These are phyloP conservation scores for Vultur gryphus DNA, from an alignment of 2,797 vertebrate genomes.

Conservation along the genomic window DNA sequence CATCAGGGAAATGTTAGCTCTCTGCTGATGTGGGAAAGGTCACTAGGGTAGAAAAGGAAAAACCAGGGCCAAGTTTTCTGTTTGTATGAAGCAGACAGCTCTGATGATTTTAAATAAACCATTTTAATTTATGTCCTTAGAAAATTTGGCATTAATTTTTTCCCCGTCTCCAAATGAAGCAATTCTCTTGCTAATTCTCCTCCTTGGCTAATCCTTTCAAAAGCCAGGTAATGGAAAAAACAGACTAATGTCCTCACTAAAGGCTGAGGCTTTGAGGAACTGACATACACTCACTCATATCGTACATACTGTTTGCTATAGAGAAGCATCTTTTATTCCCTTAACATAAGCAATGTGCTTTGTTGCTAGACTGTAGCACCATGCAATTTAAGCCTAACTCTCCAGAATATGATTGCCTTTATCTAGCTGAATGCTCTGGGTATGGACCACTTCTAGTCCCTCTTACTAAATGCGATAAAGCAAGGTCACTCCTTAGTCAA, in stretches of 20 bases:
- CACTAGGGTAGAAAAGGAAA: background rate
- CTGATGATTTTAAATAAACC: background rate
- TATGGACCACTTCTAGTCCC: background rate
- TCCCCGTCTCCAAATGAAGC: background rate
- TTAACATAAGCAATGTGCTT: background rate
- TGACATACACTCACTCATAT: background rate
- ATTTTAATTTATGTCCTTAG: background rate
- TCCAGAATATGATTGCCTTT: background rate
- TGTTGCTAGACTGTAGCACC: background rate
- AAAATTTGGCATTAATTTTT: background rate
- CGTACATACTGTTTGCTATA: background rate
- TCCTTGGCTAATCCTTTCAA: background rate
- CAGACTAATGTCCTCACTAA: background rate
- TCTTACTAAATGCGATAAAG: background rate
- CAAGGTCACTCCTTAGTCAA: background rate
- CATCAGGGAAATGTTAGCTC: background rate
- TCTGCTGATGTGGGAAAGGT: fast-evolving
- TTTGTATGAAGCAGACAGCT: background rate
- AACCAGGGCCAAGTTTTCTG: background rate
- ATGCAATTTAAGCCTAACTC: background rate
- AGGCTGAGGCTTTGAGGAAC: background rate
- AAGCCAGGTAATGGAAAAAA: background rate
- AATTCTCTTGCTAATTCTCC: background rate
- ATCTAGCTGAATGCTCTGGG: background rate
- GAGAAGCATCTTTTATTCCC: background rate